Base-by-base conservation (phyloP, 2,888 invertebrate genomes). In the Agrotis segetum region DNA sequence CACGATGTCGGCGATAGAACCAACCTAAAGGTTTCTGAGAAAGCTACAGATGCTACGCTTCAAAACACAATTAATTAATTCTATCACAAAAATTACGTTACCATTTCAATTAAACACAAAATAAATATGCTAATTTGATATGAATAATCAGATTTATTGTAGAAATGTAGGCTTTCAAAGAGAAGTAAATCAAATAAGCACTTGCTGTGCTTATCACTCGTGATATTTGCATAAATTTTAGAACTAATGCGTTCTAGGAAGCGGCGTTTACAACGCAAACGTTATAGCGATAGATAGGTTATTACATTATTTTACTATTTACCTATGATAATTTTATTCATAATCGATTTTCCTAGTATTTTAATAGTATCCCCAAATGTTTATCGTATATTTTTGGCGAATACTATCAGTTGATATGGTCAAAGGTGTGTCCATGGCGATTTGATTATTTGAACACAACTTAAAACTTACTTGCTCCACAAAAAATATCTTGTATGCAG, bases 191-290 rank as follows among this genome's bases (percentile, higher is more conserved):
- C 24, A 65, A 79, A 77, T 67, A 81, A 11, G 40, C 34, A 58
- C 29, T 79, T 14, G 63, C 29, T 60, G 13, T 55, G 13, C 16
- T 58, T n/a, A 68, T 65, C 64, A 29, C 53, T n/a, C 17, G 29
- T 53, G 1, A 61, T 76, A 34, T 67, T 77, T 71, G 52, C 47
- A 13, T 79, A 34, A 47, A 64, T 29, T 55, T 59, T 53, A 47
- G 44, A 40, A 21, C 24, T 79, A 68, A 79, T 68, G 52, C 11
- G n/a, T 80, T 79, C 77, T 53, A 53, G 61, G 67, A 77, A 77
- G n/a, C 62, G 34, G n/a, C 46, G 34, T 17, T 52, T 58, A 68
- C 17, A 60, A 59, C 50, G 52, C n/a, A 19, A 47, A 63, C 19
- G 29, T 16, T 49, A 34, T 60, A 49, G 49, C 29, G 52, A 49